Evolutionary conservation across 1,140 invertebrate genomes (phyloP).

Genomic region (Hylyphantes graminicola): DNA sequence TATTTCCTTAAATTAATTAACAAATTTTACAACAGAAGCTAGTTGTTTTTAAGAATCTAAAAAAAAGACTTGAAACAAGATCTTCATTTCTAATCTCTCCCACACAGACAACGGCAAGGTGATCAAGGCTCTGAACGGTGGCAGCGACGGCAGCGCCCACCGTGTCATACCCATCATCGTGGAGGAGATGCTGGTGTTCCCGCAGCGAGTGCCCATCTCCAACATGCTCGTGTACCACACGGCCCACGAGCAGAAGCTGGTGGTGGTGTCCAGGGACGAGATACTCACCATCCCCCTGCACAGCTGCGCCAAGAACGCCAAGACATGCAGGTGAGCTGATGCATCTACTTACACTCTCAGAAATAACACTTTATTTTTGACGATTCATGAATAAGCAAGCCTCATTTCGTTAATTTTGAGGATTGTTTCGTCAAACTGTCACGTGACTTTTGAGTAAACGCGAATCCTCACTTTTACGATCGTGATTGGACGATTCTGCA

Average conservation of each 20-base stretch:
- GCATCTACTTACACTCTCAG: background rate
- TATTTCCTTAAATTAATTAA: background rate
- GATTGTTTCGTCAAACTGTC: no score
- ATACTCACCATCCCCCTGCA: conserved; percentile 88
- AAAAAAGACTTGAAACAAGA: background rate
- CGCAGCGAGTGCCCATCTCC: conserved; percentile 77
- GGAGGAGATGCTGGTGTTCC: conserved; percentile 84
- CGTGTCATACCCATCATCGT: conserved; percentile 84
- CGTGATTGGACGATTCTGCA: no score
- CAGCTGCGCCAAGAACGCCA: conserved; percentile 75
- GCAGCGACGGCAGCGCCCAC: conserved; percentile 75
- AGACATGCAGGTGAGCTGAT: conserved; percentile 76
- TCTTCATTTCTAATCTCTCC: background rate
- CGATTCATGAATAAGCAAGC: no score
- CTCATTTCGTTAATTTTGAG: no score
- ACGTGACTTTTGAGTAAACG: no score
- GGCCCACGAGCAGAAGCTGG: conserved; percentile 80
- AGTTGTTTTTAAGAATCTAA: background rate
- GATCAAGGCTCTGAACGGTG: conserved; percentile 87
- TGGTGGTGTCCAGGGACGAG: conserved; percentile 89
- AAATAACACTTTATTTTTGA: no score
- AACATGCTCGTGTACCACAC: conserved; percentile 78
- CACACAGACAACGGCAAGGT: conserved; percentile 87
- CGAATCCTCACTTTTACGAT: no score
- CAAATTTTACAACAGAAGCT: background rate